Evolutionary conservation across 1,140 invertebrate species (phyloP), one percentile per base, ranked within the genome.

Genomic region (Anagrus nilaparvatae): DNA sequence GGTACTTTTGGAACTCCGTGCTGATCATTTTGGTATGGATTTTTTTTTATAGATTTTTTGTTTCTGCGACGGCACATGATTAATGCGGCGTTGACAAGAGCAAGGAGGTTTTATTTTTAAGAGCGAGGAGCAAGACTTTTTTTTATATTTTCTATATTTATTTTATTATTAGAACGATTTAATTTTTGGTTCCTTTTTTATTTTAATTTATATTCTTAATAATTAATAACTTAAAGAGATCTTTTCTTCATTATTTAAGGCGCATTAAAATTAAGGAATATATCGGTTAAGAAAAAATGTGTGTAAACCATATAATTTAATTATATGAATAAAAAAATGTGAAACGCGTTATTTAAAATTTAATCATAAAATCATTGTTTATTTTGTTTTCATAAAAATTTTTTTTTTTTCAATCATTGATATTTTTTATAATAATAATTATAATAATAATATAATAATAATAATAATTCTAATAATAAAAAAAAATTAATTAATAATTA

Each of bases 361-460:
- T 67, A 66, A 55, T 69, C 62, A 66, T 61, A 69, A 67, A 67
- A 69, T 63, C 65, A 67, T 67, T 58, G 52, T 67, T 67, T 67
- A 69, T 69, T 68, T 54, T 62, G 47, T 57, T 63, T 59, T 63
- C 53, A 62, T 59, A 56, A 56, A 65, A 13, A 12, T 30, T 30
- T 25, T 32, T 42, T 28, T 43, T 23, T 39, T 38, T 46, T 37
- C 10, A 65, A 63, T 64, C 63, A 67, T 66, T 58, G 40, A 67
- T 65, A 65, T 65, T 65, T 50, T 60, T 60, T 61, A 62, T 66
- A 61, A 65, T 67, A 61, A 59, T 65, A 63, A 55, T 63, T 52
- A n/a, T 61, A 67, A 59, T 65, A 61, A 58, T 59, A 58, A 55
- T 55, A n/a, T 49, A 58, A 55, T 56, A 62, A 53, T 56, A 51